phyloP scores from a whole-genome alignment of 1,140 invertebrate species.

The Heliothis subflexa region DNA sequence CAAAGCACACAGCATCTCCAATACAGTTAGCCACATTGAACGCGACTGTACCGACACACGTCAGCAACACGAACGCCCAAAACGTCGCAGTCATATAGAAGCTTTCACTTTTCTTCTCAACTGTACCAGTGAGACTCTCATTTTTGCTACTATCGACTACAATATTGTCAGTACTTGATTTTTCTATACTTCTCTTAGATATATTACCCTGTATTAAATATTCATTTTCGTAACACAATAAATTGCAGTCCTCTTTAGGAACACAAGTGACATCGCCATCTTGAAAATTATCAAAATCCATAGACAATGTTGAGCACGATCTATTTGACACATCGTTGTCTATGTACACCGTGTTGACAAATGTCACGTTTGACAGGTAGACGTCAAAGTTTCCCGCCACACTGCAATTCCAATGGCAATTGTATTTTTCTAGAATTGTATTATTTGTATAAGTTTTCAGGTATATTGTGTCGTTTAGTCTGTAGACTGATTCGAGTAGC shows the following conservation, averaged over 20 bases:
- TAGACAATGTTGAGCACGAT: conserved; percentile 72
- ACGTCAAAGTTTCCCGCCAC: conserved; percentile 62
- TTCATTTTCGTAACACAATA: conserved; percentile 71
- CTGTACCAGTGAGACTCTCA: conserved; percentile 10
- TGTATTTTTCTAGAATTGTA: conserved; percentile 65
- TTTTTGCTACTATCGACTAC: conserved; percentile 32
- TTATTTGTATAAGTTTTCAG: conserved; percentile 60
- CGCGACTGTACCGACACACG: conserved; percentile 90
- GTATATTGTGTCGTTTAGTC: conserved; percentile 74
- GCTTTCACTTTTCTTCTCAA: conserved; percentile 52
- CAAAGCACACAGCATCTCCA: conserved; percentile 93
- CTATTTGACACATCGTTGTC: conserved; percentile 61
- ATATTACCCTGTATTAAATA: conserved; percentile 50
- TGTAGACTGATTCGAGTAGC: conserved; percentile 65
- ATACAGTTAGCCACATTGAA: conserved; percentile 93
- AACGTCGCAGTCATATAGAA: conserved; percentile 88
- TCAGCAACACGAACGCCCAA: conserved; percentile 90
- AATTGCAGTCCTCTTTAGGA: conserved; percentile 67
- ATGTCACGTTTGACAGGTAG: conserved; percentile 69
- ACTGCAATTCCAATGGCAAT: conserved; percentile 76
- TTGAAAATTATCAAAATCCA: conserved; percentile 66
- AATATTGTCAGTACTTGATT: conserved; percentile 43
- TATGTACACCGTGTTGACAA: conserved; percentile 69
- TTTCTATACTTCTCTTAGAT: conserved; percentile 48
- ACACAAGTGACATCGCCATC: conserved; percentile 66